A percentile compares a stretch with the other conserved stretches of the same genome.
Evolutionary conservation across 2,113 vertebrate species (phyloP).

Genomic region (Candoia aspera): DNA sequence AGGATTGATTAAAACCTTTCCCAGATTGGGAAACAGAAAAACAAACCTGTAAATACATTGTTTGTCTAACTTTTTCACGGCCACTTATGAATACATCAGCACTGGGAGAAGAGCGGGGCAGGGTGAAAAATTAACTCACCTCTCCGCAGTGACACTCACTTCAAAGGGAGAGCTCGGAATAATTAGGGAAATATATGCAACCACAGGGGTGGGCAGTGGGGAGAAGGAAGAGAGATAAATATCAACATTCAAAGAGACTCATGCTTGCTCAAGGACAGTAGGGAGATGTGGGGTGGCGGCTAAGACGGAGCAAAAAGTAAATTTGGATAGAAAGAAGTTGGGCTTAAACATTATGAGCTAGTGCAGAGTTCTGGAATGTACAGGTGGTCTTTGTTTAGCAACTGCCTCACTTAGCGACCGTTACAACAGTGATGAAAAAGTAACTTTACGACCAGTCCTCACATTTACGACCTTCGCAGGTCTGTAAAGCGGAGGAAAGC

Average conservation of each 20-base stretch:
- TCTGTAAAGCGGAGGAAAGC: not conserved
- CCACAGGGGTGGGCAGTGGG: not conserved
- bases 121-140: constrained; percentile 62
- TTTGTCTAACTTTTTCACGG: constrained; percentile 63
- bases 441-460: not conserved
- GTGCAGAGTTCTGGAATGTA: not conserved
- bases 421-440: not conserved
- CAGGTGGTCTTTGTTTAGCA: not conserved
- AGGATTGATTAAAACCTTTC: constrained; percentile 58
- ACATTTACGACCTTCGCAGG: not conserved
- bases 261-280: not conserved
- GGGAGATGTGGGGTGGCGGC: not conserved
- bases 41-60: constrained; percentile 59
- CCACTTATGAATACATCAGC: constrained; percentile 57
- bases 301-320: not conserved
- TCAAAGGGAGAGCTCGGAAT: not conserved
- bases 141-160: constrained; percentile 48
- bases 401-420: not conserved
- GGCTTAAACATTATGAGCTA: not conserved
- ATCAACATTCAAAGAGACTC: not conserved
- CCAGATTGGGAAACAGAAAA: constrained; percentile 48
- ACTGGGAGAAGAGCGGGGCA: not conserved
- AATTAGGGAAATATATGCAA: not conserved
- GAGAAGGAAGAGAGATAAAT: not conserved
- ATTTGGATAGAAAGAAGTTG: not conserved